These are phyloP conservation scores for Silurus meridionalis DNA, from an alignment of 2,113 vertebrate species.

Conservation along the genomic window DNA sequence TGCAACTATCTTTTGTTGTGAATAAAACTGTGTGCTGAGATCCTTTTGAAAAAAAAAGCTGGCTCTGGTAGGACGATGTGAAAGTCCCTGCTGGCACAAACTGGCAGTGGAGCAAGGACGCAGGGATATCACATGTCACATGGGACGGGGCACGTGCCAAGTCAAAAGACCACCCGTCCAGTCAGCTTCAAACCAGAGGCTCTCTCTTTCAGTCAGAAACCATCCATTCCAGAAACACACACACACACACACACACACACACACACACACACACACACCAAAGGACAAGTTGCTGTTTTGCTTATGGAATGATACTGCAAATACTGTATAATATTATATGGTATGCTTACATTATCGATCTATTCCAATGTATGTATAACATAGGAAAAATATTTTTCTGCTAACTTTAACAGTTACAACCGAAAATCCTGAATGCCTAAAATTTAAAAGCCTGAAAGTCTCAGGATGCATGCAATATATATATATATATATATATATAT, in stretches of 20 bases:
- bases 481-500: too few species aligned
- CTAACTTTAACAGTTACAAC: background rate
- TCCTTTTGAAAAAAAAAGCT: slow-evolving; percentile 37
- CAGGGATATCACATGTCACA: slow-evolving; percentile 48
- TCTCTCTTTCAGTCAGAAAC: slow-evolving; percentile 48
- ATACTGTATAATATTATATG: background rate
- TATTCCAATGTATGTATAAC: background rate
- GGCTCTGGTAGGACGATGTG: slow-evolving; percentile 37
- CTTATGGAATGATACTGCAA: background rate
- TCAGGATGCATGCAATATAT: background rate
- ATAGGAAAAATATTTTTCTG: background rate
- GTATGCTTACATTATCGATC: background rate
- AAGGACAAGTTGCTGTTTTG: background rate
- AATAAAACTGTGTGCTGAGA: slow-evolving; percentile 33
- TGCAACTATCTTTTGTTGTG: slow-evolving; percentile 33
- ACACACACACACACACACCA: slow-evolving; percentile 5
- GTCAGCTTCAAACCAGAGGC: slow-evolving; percentile 36
- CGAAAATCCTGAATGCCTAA: background rate
- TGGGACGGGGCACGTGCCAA: slow-evolving; percentile 53
- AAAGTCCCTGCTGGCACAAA: slow-evolving; percentile 50
- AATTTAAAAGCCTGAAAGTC: background rate
- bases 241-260: slow-evolving; percentile 32
- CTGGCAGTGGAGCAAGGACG: slow-evolving; percentile 34
- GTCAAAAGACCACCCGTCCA: slow-evolving; percentile 49
- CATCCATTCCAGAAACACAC: slow-evolving; percentile 22